Conservation (phyloP, 92 coral and sea anemone genomes). For the Siderastrea siderea region DNA sequence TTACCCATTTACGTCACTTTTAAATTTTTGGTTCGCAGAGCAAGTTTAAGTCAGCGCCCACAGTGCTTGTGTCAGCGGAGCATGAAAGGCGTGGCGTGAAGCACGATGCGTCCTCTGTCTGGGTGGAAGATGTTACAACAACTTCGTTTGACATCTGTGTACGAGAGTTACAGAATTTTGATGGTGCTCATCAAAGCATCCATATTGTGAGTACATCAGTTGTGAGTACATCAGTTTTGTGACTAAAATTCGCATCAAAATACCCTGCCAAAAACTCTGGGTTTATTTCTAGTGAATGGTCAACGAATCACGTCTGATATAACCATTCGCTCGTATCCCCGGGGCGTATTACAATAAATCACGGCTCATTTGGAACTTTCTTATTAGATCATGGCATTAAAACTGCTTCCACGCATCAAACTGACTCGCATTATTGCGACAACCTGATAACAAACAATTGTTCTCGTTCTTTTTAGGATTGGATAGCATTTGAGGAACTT, state of each 20-base stretch:
- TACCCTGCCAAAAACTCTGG: too few species aligned
- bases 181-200: conserved; percentile 69
- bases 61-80: conserved; percentile 75
- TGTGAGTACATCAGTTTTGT: neutral
- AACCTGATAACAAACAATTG: neutral
- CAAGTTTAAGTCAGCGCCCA: conserved; percentile 63
- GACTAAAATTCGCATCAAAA: too few species aligned
- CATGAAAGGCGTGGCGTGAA: conserved; percentile 69
- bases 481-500: conserved; percentile 85
- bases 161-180: conserved; percentile 76
- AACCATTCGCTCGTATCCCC: too few species aligned
- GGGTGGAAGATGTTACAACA: conserved; percentile 75
- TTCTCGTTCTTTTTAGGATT: conserved; percentile 45
- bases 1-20: too few species aligned
- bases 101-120: conserved; percentile 71
- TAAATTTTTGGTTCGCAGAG: conserved; percentile 17
- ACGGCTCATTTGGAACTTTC: too few species aligned
- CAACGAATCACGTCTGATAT: too few species aligned
- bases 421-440: too few species aligned
- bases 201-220: conserved; percentile 52
- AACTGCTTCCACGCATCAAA: too few species aligned
- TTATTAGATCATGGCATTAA: too few species aligned
- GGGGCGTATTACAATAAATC: too few species aligned
- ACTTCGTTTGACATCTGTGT: conserved; percentile 73
- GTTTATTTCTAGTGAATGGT: too few species aligned